These are phyloP conservation scores for Dasyornis broadbenti DNA, from an alignment of 2,113 vertebrate species.

Conservation along the genomic window DNA sequence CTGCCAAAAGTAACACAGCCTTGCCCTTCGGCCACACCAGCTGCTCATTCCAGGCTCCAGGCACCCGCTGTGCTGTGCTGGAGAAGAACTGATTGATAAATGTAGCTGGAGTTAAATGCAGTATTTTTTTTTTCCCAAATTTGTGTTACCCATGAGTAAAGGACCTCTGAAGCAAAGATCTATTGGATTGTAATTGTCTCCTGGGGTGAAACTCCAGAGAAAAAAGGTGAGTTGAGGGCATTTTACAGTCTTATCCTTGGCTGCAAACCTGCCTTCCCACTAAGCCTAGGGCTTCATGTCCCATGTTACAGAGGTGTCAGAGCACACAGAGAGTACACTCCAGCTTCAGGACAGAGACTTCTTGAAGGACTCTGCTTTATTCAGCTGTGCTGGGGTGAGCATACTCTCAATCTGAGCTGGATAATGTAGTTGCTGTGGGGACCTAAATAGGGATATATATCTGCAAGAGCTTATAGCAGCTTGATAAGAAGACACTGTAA, in stretches of 20 bases:
- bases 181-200: background rate
- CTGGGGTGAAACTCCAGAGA: background rate
- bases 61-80: background rate
- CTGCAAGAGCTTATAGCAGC: background rate
- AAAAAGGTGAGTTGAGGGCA: background rate
- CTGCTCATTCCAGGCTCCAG: constrained; percentile 18
- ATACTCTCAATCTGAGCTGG: background rate
- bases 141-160: background rate
- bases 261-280: background rate
- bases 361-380: background rate
- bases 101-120: background rate
- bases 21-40: constrained; percentile 31
- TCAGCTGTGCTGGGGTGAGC: background rate
- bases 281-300: background rate
- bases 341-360: background rate
- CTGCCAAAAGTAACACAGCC: constrained; percentile 56
- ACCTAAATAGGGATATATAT: background rate
- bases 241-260: background rate
- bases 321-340: background rate
- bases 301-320: background rate
- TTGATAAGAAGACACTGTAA: background rate
- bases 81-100: constrained; percentile 1
- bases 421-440: background rate
- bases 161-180: background rate
- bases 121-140: background rate